Evolutionary conservation across 2,888 invertebrate species (phyloP).

Genomic region (Augiades crinisus): DNA sequence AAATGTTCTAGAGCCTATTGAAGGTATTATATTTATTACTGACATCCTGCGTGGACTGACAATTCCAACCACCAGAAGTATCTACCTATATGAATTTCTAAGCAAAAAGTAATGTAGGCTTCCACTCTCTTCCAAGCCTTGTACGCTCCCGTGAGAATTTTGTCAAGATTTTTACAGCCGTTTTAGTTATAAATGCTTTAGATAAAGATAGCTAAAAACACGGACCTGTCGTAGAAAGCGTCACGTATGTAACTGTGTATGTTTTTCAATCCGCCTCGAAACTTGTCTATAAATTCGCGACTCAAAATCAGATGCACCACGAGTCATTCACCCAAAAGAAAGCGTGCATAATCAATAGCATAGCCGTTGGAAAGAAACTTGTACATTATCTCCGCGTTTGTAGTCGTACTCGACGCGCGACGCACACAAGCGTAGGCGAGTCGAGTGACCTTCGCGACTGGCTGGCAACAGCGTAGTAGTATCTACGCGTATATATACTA

Average conservation of each 20-base stretch:
- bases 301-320: slow-evolving; percentile 13
- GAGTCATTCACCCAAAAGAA: slow-evolving; percentile 25
- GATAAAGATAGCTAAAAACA: too few species aligned
- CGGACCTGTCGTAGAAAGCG: background rate
- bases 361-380: slow-evolving; percentile 11
- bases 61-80: too few species aligned
- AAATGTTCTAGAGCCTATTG: too few species aligned
- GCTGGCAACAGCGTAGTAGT: slow-evolving; percentile 60
- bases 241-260: background rate
- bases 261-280: too few species aligned
- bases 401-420: background rate
- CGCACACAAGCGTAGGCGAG: slow-evolving; percentile 43
- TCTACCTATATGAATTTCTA: too few species aligned
- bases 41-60: too few species aligned
- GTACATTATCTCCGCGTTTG: slow-evolving; percentile 13
- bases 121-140: too few species aligned
- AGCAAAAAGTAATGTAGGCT: too few species aligned
- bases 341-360: slow-evolving; percentile 23
- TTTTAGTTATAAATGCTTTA: too few species aligned
- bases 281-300: slow-evolving; percentile 1
- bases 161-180: too few species aligned
- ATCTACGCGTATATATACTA: slow-evolving; percentile 40
- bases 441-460: slow-evolving; percentile 69
- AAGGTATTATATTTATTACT: too few species aligned
- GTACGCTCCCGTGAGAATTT: too few species aligned